These are phyloP conservation scores for Rhagologus leucostigma DNA, from an alignment of 2,113 vertebrate species.

Conservation along the genomic window DNA sequence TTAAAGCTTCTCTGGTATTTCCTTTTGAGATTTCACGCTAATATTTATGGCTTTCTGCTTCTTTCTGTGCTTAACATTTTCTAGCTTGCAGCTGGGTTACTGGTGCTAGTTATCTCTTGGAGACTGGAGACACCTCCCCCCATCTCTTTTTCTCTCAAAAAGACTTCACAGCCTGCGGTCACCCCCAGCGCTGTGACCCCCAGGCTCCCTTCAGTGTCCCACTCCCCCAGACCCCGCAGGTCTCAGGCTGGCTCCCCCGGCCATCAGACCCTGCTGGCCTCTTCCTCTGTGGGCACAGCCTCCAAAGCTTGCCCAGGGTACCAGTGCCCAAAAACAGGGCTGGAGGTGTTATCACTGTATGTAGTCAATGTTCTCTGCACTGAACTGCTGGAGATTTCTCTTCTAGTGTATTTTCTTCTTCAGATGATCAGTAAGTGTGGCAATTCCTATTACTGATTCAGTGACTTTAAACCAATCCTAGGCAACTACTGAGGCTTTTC, in stretches of 20 bases:
- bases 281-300: not conserved
- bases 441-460: not conserved
- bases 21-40: not conserved
- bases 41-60: not conserved
- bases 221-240: not conserved
- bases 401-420: not conserved
- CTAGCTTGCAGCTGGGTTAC: not conserved
- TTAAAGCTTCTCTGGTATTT: not conserved
- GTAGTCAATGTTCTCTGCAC: not conserved
- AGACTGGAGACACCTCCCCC: not conserved
- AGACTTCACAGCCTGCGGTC: not conserved
- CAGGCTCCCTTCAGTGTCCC: not conserved
- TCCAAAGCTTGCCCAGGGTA: not conserved
- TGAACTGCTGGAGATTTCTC: not conserved
- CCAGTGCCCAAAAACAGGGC: not conserved
- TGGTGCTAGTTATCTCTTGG: not conserved
- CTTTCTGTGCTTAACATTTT: not conserved
- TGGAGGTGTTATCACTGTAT: fast-evolving
- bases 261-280: not conserved
- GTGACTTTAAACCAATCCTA: not conserved
- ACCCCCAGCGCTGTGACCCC: not conserved
- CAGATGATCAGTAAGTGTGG: not conserved
- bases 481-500: not conserved
- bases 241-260: not conserved
- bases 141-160: not conserved